Base-by-base conservation (phyloP, 2,888 invertebrate species). In the Schrankia costaestrigalis region DNA sequence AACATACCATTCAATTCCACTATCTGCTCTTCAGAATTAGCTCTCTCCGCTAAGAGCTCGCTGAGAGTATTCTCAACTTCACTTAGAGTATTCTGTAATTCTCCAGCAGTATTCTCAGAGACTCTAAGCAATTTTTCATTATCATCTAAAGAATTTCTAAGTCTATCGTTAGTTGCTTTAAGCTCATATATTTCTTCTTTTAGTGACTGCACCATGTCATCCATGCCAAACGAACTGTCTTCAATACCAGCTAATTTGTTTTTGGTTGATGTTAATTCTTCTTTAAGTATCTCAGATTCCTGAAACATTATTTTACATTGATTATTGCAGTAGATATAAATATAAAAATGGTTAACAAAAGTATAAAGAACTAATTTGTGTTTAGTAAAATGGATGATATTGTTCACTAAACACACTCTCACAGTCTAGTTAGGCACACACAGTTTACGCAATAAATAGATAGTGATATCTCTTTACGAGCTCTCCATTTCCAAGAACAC, bases 31-130 rank as follows among this genome's bases (percentile, higher is more conserved):
- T 88, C 83, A 65, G 77, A 75, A 47, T 75, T 58, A 52, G 73
- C 84, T 89, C 79, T 78, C 51, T 79, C 84, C 41, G 52, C 63
- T 63, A 78, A 84, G 74, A 73, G 77, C 65, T 86, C 89, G 41
- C 93, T 93, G 42, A 91, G 92, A 68, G 94, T 94, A 40, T 93
- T 91, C 68, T 95, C 95, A 25, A 95, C 89, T 25, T 86, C 89
- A 1, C 92, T 90, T 43, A 91, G 90, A 45, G 94, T 94, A 36
- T 93, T 91, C 73, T 95, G 95, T 47, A 95, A 80, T 24, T 95
- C 94, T 57, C 95, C 94, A 0, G 95, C 94, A 0, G 95, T 94
- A 59, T 91, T 93, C 73, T 95, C 95, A 23, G 95, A 89, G 63
- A 95, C 91, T 67, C 90, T 59, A 1, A 87, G 72, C 26, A 88